A percentile compares a stretch with the other conserved stretches of the same genome.
Conservation (phyloP, 2,888 invertebrate genomes). For the Rhagonycha fulva region DNA sequence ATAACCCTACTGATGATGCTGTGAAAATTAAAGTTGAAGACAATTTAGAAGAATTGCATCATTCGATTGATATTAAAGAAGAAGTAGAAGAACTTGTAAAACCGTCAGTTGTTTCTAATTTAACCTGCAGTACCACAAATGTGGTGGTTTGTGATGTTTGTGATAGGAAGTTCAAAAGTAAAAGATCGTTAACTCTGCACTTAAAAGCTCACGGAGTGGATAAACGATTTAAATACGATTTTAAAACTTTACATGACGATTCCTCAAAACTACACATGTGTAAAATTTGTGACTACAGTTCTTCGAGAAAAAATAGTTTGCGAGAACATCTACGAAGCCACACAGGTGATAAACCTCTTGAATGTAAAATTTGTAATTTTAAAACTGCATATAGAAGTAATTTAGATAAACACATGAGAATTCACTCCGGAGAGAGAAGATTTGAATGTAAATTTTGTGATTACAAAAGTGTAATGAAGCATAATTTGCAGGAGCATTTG, state of each 20-base stretch:
- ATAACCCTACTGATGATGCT: background rate
- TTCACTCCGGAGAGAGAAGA: background rate
- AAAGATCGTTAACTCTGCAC: background rate
- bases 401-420: background rate
- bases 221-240: background rate
- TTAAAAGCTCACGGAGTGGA: background rate
- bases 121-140: background rate
- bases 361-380: background rate
- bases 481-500: background rate
- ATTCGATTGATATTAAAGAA: background rate
- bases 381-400: background rate
- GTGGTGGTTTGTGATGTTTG: background rate
- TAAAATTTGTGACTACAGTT: background rate
- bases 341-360: background rate
- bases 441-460: background rate
- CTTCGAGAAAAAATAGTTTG: background rate
- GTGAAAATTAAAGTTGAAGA: background rate
- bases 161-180: background rate
- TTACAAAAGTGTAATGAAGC: background rate
- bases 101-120: background rate
- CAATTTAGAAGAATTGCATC: background rate
- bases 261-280: background rate
- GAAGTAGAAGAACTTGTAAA: background rate
- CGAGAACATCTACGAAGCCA: background rate
- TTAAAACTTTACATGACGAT: background rate